Percentiles rank a stretch among this genome's conserved stretches.
Conservation (phyloP, 2,113 vertebrate species). For the Bos javanicus region DNA sequence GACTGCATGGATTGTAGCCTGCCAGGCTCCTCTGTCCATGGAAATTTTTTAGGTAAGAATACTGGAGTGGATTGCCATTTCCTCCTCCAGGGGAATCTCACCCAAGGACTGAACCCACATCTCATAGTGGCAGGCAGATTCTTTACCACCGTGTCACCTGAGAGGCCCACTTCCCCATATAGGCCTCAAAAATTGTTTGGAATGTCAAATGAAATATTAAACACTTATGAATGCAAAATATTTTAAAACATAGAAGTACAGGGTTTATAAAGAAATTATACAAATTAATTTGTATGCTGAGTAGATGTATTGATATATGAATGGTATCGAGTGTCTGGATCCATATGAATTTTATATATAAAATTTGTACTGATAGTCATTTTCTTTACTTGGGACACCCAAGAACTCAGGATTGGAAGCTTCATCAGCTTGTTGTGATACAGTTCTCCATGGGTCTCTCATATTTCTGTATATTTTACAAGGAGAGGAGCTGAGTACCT, state of each 20-base stretch:
- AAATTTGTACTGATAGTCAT: background rate
- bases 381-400: background rate
- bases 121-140: background rate
- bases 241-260: background rate
- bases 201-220: background rate
- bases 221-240: background rate
- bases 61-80: background rate
- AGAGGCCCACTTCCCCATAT: background rate
- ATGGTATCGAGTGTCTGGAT: background rate
- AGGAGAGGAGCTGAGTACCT: background rate
- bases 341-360: background rate
- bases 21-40: background rate
- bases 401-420: background rate
- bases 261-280: background rate
- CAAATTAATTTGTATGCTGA: background rate
- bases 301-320: background rate
- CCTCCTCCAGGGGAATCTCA: background rate
- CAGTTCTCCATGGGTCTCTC: background rate
- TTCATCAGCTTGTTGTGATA: background rate
- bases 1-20: background rate
- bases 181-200: background rate
- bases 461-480: background rate
- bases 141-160: background rate
- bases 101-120: background rate
- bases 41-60: background rate